These are phyloP conservation scores for Rutilus rutilus DNA, from an alignment of 2,113 vertebrate species.

Conservation along the genomic window DNA sequence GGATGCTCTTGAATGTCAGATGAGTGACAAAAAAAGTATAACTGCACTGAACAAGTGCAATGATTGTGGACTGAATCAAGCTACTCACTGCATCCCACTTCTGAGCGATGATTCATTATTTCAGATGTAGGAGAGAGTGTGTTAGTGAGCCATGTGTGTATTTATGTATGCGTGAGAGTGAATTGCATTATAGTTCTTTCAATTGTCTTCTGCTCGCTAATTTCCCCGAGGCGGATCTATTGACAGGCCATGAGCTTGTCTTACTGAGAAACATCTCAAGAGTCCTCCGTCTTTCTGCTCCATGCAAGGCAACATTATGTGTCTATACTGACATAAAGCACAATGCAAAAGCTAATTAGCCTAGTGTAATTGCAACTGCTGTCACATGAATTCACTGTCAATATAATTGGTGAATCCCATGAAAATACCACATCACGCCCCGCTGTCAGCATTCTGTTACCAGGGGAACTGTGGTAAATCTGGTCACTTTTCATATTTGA, in stretches of 20 bases:
- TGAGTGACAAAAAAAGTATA: conserved; percentile 19
- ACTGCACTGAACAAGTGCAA: background rate
- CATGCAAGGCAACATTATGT: background rate
- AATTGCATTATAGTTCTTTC: background rate
- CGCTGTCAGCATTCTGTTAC: conserved; percentile 67
- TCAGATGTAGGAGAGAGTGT: background rate
- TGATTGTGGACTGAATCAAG: background rate
- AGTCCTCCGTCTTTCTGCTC: conserved; percentile 2
- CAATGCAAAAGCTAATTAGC: conserved; percentile 50
- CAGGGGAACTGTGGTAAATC: conserved; percentile 13
- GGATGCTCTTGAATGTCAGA: conserved; percentile 33
- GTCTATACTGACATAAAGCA: conserved; percentile 32
- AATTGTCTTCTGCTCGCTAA: conserved; percentile 3
- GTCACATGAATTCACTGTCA: conserved; percentile 39
- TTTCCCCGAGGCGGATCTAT: conserved; percentile 35
- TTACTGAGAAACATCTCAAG: conserved; percentile 38
- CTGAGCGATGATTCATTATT: conserved; percentile 26
- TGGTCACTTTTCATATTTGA: conserved; percentile 14
- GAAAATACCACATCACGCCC: conserved; percentile 80
- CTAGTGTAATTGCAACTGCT: conserved; percentile 42
- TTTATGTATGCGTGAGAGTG: conserved; percentile 1
- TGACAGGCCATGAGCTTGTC: conserved; percentile 24
- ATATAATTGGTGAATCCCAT: conserved; percentile 73
- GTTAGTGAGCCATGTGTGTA: conserved; percentile 10
- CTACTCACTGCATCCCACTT: conserved; percentile 21